Evolutionary conservation across 2,888 invertebrate genomes (phyloP).

Genomic region (Beris chalybata): DNA sequence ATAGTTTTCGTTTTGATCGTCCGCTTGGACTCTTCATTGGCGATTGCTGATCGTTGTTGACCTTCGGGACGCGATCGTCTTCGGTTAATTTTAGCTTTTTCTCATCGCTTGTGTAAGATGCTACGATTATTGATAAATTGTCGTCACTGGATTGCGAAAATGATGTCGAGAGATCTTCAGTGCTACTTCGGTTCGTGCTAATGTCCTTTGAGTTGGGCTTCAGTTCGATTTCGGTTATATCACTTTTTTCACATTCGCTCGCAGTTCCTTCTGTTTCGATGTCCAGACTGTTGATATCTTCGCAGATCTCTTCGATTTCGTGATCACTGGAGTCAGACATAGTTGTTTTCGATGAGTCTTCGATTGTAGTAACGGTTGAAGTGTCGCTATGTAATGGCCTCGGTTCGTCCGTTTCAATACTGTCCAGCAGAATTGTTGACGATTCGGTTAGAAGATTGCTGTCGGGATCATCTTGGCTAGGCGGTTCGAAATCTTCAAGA

Average conservation of each 20-base stretch:
- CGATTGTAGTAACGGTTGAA: background rate
- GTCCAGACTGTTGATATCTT: constrained; percentile 49
- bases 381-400: background rate
- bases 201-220: constrained; percentile 34
- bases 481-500: constrained; percentile 59
- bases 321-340: constrained; percentile 38
- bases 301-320: constrained; percentile 51
- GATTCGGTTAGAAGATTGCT: background rate
- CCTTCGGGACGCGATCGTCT: too few relatives aligned
- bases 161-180: background rate
- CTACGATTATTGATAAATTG: constrained; percentile 52
- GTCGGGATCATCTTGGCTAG: constrained; percentile 36
- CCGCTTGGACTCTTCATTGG: constrained; percentile 1
- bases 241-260: constrained; percentile 19
- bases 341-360: constrained; percentile 17
- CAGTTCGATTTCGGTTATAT: background rate
- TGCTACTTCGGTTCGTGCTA: background rate
- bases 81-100: constrained; percentile 23
- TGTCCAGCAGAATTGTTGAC: constrained; percentile 5
- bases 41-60: background rate
- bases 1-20: constrained; percentile 9
- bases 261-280: constrained; percentile 20
- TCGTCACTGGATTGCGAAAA: constrained; percentile 43
- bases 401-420: background rate
- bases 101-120: constrained; percentile 49